These are phyloP conservation scores for Dynastes maya DNA, from an alignment of 2,888 invertebrate species.

Conservation along the genomic window DNA sequence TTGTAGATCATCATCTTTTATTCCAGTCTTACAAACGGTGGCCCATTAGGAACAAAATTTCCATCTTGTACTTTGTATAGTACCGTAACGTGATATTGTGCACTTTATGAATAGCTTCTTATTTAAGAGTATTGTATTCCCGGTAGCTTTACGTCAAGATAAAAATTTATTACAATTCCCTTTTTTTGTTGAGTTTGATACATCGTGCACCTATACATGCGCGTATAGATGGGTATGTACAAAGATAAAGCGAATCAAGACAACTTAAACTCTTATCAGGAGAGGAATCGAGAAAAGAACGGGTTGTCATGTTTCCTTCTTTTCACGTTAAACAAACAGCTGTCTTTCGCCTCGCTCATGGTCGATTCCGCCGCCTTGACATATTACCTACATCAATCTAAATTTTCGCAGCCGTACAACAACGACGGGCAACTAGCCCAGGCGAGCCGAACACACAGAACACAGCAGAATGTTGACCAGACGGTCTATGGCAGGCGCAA, in stretches of 20 bases:
- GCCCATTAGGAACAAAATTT: conserved; percentile 10
- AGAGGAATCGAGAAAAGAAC: conserved; percentile 39
- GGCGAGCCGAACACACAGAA: conserved; percentile 57
- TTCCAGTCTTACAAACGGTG: conserved; percentile 12
- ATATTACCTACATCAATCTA: conserved; percentile 58
- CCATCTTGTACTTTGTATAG: not conserved
- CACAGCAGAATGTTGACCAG: conserved; percentile 48
- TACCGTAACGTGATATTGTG: conserved; percentile 38
- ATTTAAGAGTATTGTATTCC: conserved; percentile 38
- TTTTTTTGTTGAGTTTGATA: conserved; percentile 38
- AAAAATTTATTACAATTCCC: conserved; percentile 42
- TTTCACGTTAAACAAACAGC: conserved; percentile 47
- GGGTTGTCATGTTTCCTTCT: conserved; percentile 49
- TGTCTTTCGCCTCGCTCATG: conserved; percentile 47
- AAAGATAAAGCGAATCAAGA: conserved; percentile 34
- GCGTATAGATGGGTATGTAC: not conserved
- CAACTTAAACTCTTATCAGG: conserved; percentile 38
- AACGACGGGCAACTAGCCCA: conserved; percentile 51
- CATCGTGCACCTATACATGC: conserved; percentile 19
- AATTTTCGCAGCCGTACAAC: conserved; percentile 55
- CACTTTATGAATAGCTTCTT: conserved; percentile 35
- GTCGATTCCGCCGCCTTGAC: conserved; percentile 51
- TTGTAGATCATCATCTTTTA: conserved; percentile 3
- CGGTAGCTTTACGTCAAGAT: conserved; percentile 41
- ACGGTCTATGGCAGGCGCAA: conserved; percentile 56